phyloP scores from a whole-genome alignment of 1,140 invertebrate species.

The Meloidogyne exigua region DNA sequence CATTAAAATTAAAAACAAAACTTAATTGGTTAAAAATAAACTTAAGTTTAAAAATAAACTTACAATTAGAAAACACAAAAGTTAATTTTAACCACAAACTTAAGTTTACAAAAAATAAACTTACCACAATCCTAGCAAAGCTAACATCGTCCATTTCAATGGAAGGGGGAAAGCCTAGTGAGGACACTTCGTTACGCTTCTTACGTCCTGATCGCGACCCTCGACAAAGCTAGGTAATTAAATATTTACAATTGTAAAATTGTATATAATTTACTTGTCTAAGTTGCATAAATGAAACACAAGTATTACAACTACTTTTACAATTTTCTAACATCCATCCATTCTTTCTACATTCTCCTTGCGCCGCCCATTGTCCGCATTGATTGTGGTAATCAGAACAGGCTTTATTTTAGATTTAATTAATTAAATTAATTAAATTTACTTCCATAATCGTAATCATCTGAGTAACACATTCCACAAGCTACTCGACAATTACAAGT shows the following conservation, averaged over 20 bases:
- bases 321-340: slow-evolving; percentile 51
- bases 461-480: slow-evolving; percentile 49
- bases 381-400: slow-evolving; percentile 42
- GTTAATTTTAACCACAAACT: not conserved
- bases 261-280: slow-evolving; percentile 23
- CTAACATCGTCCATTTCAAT: slow-evolving; percentile 5
- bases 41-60: too few species aligned
- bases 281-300: slow-evolving; percentile 30
- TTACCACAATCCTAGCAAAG: slow-evolving; percentile 2
- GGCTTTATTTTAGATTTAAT: slow-evolving; percentile 29
- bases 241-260: not conserved
- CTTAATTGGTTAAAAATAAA: not conserved
- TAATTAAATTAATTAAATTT: slow-evolving; percentile 11
- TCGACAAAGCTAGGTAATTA: not conserved
- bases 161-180: not conserved
- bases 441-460: slow-evolving; percentile 47
- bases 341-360: slow-evolving; percentile 42
- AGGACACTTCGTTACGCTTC: not conserved
- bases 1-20: not conserved
- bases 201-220: not conserved
- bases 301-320: slow-evolving; percentile 34
- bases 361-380: slow-evolving; percentile 29
- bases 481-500: slow-evolving; percentile 48
- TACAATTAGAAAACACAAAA: not conserved
- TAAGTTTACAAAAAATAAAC: not conserved